phyloP scores from a whole-genome alignment of 92 coral and sea anemone genomes.

The Phymanthus crucifer region DNA sequence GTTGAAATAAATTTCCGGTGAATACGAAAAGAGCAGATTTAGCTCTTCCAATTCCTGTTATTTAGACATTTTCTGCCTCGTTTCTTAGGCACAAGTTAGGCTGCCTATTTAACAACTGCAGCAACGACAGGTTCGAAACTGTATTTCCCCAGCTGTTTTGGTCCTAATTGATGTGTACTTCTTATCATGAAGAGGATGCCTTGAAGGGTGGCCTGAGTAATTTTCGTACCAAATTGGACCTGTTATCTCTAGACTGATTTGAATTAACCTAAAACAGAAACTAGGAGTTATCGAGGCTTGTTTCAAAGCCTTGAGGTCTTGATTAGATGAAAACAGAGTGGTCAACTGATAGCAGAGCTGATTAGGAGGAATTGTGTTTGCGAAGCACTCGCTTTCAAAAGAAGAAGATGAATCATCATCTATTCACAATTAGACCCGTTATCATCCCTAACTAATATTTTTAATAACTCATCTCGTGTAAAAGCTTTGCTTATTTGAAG shows the following conservation, averaged over 20 bases:
- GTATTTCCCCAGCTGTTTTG: background rate
- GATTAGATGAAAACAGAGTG: background rate
- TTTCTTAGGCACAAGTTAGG: background rate
- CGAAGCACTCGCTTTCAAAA: background rate
- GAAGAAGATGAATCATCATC: background rate
- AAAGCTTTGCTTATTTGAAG: background rate
- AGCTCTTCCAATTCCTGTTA: conserved; percentile 1
- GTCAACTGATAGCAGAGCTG: conserved; percentile 8
- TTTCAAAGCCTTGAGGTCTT: conserved; percentile 4
- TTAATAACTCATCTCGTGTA: background rate
- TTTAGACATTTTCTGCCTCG: background rate
- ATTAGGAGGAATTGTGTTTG: background rate
- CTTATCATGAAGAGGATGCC: background rate
- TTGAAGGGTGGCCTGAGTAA: background rate
- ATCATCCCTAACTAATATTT: background rate
- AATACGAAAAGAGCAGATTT: background rate
- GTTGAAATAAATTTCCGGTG: conserved; percentile 3
- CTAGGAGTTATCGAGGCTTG: background rate
- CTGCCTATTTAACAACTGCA: background rate
- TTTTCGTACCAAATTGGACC: background rate
- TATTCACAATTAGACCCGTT: background rate
- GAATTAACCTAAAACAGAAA: background rate
- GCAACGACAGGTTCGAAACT: background rate
- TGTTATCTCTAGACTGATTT: background rate
- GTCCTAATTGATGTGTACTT: background rate